These are phyloP conservation scores for Nematopogon swammerdamellus DNA, from an alignment of 2,888 invertebrate genomes.

Conservation along the genomic window DNA sequence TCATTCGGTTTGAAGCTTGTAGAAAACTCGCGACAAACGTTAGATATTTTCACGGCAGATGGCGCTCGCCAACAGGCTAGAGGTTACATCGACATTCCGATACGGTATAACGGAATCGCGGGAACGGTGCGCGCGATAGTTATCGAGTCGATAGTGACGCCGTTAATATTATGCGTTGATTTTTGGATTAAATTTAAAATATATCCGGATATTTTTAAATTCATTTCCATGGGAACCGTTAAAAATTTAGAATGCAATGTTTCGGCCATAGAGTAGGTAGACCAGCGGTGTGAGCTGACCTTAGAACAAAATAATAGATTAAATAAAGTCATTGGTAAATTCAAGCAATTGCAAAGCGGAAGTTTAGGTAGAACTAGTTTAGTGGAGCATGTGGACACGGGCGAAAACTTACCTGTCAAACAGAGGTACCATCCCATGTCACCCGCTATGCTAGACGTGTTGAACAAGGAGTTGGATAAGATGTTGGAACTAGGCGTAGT, in stretches of 20 bases:
- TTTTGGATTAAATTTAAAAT: conserved; percentile 1
- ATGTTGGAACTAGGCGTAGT: conserved; percentile 15
- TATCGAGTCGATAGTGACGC: background rate
- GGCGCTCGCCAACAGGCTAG: background rate
- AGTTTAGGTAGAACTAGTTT: conserved; percentile 6
- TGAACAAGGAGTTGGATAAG: conserved; percentile 12
- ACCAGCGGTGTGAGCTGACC: background rate
- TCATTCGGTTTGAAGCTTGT: background rate
- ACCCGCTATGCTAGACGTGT: conserved; percentile 5
- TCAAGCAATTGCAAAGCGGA: background rate
- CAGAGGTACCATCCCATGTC: conserved; percentile 10
- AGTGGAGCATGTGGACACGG: conserved; percentile 5
- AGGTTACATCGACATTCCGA: background rate
- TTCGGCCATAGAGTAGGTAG: background rate
- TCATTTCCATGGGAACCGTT: background rate
- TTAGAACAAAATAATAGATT: background rate
- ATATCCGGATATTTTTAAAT: background rate
- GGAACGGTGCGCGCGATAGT: background rate
- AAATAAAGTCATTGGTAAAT: background rate
- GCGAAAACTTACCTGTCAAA: conserved; percentile 5
- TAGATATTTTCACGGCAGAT: background rate
- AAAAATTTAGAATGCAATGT: background rate
- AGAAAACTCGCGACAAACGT: background rate
- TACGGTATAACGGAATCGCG: background rate
- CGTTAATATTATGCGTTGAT: background rate